Base-by-base conservation (phyloP, 1,140 invertebrate genomes). In the Macrostomum lignano region DNA sequence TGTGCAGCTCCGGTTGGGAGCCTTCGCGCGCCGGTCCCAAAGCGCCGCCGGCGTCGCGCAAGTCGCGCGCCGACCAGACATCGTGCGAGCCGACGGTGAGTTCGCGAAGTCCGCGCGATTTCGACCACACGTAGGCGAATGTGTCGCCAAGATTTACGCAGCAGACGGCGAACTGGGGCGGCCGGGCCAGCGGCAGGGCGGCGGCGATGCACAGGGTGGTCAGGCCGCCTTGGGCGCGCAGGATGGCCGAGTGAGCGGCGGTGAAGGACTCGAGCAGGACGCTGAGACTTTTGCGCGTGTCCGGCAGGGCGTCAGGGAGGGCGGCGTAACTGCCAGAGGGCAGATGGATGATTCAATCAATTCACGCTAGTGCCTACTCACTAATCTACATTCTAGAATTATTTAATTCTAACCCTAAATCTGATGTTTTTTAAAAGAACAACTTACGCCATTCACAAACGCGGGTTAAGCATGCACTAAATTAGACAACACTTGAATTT, bases 111-210 rank as follows among this genome's bases (percentile, higher is more conserved):
- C 71, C 74, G 54, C 69, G 60, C 41, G 67, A 65, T 46, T 67
- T 64, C 37, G 71, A 77, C 54, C 76, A 81, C 32, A 84, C 70
- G 46, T 77, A 84, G 13, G 73, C 77, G 39, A 81, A 60, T 39
- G 72, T 76, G 49, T 84, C 78, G 1, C 78, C 78, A 14, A 84
- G 75, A 51, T 84, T 84, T 44, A 78, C 78, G 21, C 72, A 69
- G 52, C 79, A 86, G 7, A 74, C 73, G 31, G 75, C 67, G 54
- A 67, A 77, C 44, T 68, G 65, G 45, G 52, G 59, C 10, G 22
- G 10, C 26, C 35, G 22, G 3, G 37, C 40, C 5, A 69, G 44
- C 29, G 72, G 76, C 44, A 69, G 62, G 31, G 79, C 64, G 31
- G 73, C 63, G 31, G 72, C 73, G 14, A 72, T 70, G 32, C 73